These are phyloP conservation scores for Drosophila parthenogenetica DNA, from an alignment of 2,888 invertebrate species.

Conservation along the genomic window DNA sequence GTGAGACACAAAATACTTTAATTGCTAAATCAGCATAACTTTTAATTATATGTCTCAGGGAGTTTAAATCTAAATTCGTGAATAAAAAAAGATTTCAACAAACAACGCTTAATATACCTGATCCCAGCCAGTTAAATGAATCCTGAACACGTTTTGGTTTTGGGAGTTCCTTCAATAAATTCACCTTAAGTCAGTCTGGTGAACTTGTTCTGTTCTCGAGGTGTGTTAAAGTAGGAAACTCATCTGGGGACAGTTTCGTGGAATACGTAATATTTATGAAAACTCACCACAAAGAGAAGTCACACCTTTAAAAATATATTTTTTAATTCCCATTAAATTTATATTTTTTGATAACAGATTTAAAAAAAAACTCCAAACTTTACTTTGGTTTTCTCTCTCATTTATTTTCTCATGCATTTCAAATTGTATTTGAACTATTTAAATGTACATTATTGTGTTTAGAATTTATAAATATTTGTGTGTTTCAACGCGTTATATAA, in stretches of 20 bases:
- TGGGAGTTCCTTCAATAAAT: too few relatives aligned
- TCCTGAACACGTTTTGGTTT: too few relatives aligned
- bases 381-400: slow-evolving; percentile 29
- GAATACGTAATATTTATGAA: too few relatives aligned
- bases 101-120: background rate
- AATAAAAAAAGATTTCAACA: background rate
- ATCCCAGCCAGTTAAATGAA: too few relatives aligned
- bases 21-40: background rate
- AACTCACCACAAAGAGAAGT: too few relatives aligned
- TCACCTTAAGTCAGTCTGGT: too few relatives aligned
- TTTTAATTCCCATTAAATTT: too few relatives aligned
- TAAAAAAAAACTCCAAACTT: background rate
- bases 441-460: slow-evolving; percentile 74
- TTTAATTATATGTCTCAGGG: background rate
- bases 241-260: too few relatives aligned
- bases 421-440: slow-evolving; percentile 82
- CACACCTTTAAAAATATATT: background rate
- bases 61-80: background rate
- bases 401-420: slow-evolving; percentile 75
- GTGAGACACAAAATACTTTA: slow-evolving; percentile 14
- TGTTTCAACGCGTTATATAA: slow-evolving; percentile 72
- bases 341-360: too few relatives aligned
- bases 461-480: slow-evolving; percentile 69
- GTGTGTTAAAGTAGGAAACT: too few relatives aligned
- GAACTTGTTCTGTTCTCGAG: too few relatives aligned